These are phyloP conservation scores for Ceraclea dissimilis DNA, from an alignment of 2,888 invertebrate species.

Conservation along the genomic window DNA sequence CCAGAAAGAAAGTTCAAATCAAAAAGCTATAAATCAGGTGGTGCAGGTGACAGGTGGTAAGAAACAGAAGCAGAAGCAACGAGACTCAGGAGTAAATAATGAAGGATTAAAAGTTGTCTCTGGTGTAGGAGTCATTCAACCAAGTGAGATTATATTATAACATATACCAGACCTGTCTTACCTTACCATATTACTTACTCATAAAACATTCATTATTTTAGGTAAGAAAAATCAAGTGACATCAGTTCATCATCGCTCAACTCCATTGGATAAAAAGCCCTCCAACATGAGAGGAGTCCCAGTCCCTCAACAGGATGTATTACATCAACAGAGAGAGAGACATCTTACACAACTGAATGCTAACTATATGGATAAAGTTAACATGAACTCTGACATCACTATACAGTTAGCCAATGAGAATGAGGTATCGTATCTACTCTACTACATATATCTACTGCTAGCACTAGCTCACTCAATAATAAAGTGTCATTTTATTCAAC, in stretches of 20 bases:
- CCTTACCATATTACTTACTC: too few species aligned
- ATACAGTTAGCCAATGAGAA: slow-evolving; percentile 37
- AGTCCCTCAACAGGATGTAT: too few species aligned
- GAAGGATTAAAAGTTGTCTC: too few species aligned
- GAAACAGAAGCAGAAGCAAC: too few species aligned
- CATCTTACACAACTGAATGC: slow-evolving; percentile 9
- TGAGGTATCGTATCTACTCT: slow-evolving; percentile 27
- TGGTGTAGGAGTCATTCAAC: too few species aligned
- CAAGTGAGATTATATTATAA: too few species aligned
- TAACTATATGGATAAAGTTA: slow-evolving; percentile 25
- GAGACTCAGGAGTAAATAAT: too few species aligned
- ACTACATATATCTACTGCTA: too few species aligned
- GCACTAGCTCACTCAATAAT: too few species aligned
- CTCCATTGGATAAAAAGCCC: neutral
- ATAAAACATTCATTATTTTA: neutral
- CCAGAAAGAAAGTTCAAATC: neutral
- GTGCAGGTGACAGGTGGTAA: too few species aligned
- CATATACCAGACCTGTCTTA: too few species aligned
- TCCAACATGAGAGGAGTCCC: slow-evolving; percentile 1
- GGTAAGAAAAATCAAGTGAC: neutral
- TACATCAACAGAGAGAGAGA: neutral
- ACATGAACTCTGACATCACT: slow-evolving; percentile 33
- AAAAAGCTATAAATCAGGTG: slow-evolving; percentile 20
- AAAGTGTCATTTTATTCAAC: too few species aligned
- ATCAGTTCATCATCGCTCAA: slow-evolving; percentile 1